Conservation (phyloP, 2,113 vertebrate species). For the Bubo blakistoni region DNA sequence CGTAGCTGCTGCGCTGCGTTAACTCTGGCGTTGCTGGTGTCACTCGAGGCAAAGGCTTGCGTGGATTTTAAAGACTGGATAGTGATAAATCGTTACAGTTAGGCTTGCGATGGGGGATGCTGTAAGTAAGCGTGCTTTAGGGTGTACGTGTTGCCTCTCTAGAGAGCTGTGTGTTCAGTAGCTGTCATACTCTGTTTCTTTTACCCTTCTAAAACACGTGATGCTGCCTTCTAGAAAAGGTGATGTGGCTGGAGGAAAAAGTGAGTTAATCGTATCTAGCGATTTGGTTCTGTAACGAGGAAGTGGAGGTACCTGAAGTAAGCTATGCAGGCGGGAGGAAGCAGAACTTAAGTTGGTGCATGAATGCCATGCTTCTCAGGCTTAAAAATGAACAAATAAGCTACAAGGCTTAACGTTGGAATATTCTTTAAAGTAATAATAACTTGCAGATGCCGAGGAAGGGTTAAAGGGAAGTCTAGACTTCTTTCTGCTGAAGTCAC, state of each 20-base stretch:
- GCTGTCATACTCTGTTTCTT: accelerated
- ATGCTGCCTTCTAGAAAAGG: accelerated
- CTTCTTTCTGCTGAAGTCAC: not conserved
- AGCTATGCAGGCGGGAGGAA: not conserved
- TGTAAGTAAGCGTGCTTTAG: accelerated
- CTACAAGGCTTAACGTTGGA: accelerated
- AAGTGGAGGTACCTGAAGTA: accelerated
- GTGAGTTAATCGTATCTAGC: accelerated
- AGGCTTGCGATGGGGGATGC: accelerated
- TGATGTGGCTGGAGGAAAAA: not conserved
- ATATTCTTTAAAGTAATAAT: not conserved
- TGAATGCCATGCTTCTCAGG: accelerated
- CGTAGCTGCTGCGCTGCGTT: not conserved
- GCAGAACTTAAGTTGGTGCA: not conserved
- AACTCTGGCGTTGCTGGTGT: not conserved
- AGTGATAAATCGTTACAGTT: accelerated
- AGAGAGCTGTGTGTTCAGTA: accelerated
- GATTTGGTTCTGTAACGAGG: accelerated
- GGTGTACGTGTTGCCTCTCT: accelerated
- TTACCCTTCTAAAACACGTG: accelerated
- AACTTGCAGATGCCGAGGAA: not conserved
- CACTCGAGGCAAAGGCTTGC: accelerated
- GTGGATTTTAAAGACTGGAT: accelerated
- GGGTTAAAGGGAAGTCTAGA: not conserved
- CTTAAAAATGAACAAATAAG: accelerated